Evolutionary conservation across 2,797 vertebrate genomes (phyloP).

Genomic region (Premnoplex brunnescens): DNA sequence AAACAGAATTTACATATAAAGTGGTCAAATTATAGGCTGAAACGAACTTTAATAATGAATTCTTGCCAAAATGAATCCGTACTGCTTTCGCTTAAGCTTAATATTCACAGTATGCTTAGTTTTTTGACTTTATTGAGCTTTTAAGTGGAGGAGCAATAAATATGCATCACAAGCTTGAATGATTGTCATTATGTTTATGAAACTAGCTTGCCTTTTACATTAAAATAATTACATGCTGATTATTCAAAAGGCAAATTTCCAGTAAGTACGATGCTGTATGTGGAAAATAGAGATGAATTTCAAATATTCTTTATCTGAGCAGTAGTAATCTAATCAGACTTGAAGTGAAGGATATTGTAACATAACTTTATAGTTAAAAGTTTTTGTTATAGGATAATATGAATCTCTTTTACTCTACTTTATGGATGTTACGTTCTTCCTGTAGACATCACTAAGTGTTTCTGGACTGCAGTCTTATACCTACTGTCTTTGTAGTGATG

Average conservation of each 20-base stretch:
- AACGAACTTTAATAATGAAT: not conserved
- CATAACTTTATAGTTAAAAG: not conserved
- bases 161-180: not conserved
- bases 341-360: not conserved
- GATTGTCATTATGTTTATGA: not conserved
- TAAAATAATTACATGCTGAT: slow-evolving; percentile 11
- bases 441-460: not conserved
- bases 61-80: not conserved
- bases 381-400: not conserved
- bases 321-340: not conserved
- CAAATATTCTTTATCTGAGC: not conserved
- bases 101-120: not conserved
- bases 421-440: not conserved
- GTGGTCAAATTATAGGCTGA: not conserved
- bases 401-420: not conserved
- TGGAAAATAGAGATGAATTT: not conserved
- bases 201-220: not conserved
- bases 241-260: not conserved
- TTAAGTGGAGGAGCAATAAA: not conserved
- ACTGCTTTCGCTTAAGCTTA: not conserved
- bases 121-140: not conserved
- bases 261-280: not conserved
- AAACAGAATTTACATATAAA: not conserved
- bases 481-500: not conserved
- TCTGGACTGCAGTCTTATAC: not conserved